Conservation (phyloP, 2,888 invertebrate genomes). For the Odontocolon sp. region DNA sequence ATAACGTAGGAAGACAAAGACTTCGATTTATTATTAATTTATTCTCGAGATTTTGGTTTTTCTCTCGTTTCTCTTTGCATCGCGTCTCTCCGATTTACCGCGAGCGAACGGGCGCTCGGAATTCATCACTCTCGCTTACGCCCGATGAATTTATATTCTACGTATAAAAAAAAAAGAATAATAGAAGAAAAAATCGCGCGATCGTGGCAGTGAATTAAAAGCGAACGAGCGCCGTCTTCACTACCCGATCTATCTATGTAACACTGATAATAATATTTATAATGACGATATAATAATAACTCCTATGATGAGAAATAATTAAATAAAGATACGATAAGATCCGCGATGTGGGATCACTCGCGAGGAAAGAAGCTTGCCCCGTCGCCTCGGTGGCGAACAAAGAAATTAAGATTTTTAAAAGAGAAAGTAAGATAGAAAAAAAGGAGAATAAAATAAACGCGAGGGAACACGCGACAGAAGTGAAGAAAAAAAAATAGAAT, state of each 20-base stretch:
- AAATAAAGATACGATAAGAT: conserved; percentile 35
- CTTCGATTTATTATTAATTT: conserved; percentile 7
- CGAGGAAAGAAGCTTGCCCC: background rate
- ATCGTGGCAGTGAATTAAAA: conserved; percentile 32
- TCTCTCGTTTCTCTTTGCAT: background rate
- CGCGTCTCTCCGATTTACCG: background rate
- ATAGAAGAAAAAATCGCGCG: conserved; percentile 17
- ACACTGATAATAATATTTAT: conserved; percentile 52
- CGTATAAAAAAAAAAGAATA: conserved; percentile 25
- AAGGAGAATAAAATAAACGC: conserved; percentile 1
- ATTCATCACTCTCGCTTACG: conserved; percentile 31
- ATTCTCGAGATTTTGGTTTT: background rate
- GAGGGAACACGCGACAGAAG: background rate
- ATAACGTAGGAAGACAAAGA: conserved; percentile 2
- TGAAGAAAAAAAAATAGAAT: conserved; percentile 22
- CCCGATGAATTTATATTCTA: conserved; percentile 46
- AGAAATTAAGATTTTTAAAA: conserved; percentile 14
- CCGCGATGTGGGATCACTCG: background rate
- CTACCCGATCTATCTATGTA: conserved; percentile 35
- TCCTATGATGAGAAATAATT: conserved; percentile 54
- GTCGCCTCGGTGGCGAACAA: background rate
- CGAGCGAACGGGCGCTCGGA: background rate
- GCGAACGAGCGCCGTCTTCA: background rate
- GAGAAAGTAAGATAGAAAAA: background rate
- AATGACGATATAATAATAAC: conserved; percentile 59